Percentiles rank a stretch among this genome's conserved stretches.
phyloP scores from a whole-genome alignment of 2,797 vertebrate species.

The Platalea minor region DNA sequence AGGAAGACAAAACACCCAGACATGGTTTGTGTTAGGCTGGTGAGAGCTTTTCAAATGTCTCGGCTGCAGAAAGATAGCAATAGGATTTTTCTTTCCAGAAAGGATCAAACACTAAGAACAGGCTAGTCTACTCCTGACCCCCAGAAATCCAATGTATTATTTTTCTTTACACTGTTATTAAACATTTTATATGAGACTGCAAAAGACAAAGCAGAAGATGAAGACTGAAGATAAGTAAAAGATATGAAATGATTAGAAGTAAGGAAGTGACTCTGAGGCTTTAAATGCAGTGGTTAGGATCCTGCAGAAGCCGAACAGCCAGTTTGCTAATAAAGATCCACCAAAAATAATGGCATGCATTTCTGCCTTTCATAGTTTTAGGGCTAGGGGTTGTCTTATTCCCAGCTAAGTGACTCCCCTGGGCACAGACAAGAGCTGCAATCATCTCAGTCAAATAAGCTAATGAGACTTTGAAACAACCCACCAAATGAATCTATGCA shows the following conservation, averaged over 20 bases:
- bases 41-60: not conserved
- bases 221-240: not conserved
- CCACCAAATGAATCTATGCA: not conserved
- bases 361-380: not conserved
- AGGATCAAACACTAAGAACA: not conserved
- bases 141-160: not conserved
- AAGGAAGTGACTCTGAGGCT: not conserved
- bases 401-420: not conserved
- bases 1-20: not conserved
- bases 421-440: not conserved
- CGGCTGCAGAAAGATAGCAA: not conserved
- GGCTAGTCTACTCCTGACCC: not conserved
- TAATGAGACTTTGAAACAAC: not conserved
- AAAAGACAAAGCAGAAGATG: not conserved
- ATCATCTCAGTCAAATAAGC: not conserved
- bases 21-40: not conserved
- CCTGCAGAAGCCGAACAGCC: not conserved
- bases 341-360: not conserved
- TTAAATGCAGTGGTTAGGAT: not conserved
- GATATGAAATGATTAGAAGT: not conserved
- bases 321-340: not conserved
- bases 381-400: not conserved
- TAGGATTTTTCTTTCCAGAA: not conserved
- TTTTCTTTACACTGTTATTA: not conserved
- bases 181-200: not conserved